These are phyloP conservation scores for Oasisia sp. DNA, from an alignment of 2,888 invertebrate genomes.

Conservation along the genomic window DNA sequence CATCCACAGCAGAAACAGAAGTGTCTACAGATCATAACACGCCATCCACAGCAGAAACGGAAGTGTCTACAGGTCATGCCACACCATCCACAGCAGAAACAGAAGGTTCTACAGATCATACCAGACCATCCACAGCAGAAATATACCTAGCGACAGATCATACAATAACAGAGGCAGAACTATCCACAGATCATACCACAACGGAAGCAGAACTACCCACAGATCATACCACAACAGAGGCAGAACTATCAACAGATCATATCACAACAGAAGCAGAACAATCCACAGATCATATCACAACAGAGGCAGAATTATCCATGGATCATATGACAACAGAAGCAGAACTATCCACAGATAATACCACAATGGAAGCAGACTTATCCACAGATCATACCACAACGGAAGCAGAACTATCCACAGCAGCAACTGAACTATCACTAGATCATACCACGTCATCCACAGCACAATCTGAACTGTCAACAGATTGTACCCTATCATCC, in stretches of 20 bases:
- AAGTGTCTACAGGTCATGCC: not conserved
- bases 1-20: not conserved
- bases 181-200: constrained; percentile 3
- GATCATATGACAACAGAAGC: too few species aligned
- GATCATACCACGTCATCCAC: not conserved
- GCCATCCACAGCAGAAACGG: not conserved
- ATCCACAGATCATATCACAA: not conserved
- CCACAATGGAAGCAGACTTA: not conserved
- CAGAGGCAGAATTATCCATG: too few species aligned
- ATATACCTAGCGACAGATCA: not conserved
- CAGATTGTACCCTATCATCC: not conserved
- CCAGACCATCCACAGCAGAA: not conserved
- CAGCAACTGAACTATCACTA: not conserved
- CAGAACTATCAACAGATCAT: not conserved
- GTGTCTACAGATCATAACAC: not conserved
- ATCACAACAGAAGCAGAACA: not conserved
- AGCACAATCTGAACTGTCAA: not conserved
- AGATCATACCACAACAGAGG: not conserved
- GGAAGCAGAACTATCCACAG: too few species aligned
- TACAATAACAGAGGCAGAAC: not conserved
- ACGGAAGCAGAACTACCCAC: not conserved
- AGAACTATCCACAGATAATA: too few species aligned
- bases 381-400: not conserved
- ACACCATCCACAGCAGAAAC: not conserved
- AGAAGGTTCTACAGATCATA: not conserved